A percentile compares a stretch with the other conserved stretches of the same genome.
Conservation (phyloP, 1,140 invertebrate genomes). For the Pseudomyrmex pallidus region DNA sequence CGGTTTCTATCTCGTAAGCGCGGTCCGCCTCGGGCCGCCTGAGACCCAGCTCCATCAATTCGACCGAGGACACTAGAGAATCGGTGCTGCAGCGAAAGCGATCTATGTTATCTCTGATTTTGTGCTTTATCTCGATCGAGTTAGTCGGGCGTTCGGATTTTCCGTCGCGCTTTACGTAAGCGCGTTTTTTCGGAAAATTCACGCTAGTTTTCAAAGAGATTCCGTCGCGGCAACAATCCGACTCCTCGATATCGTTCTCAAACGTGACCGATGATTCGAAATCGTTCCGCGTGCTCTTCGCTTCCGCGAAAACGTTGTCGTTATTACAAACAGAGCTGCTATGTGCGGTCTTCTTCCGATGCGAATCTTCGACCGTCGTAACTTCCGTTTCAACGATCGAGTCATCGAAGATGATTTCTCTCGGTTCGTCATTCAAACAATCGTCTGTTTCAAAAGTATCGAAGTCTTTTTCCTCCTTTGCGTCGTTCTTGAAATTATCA, state of each 20-base stretch:
- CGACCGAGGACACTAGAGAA: slow-evolving; percentile 71
- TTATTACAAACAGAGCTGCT: slow-evolving; percentile 57
- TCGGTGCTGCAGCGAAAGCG: slow-evolving; percentile 73
- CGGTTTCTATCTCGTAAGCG: slow-evolving; percentile 62
- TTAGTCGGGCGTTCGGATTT: background rate
- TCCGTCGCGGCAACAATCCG: background rate
- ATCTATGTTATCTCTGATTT: slow-evolving; percentile 67
- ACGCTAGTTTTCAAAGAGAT: slow-evolving; percentile 33
- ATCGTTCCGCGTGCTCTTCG: background rate
- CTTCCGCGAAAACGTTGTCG: slow-evolving; percentile 39
- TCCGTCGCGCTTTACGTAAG: background rate
- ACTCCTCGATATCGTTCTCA: background rate
- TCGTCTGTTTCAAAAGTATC: background rate
- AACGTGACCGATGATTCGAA: background rate
- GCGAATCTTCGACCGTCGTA: background rate
- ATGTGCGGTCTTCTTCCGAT: slow-evolving; percentile 36
- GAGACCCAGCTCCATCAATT: slow-evolving; percentile 37
- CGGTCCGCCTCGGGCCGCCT: slow-evolving; percentile 11
- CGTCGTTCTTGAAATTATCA: slow-evolving; percentile 15
- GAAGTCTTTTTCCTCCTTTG: background rate
- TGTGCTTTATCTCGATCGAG: slow-evolving; percentile 6
- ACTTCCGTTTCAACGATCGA: background rate
- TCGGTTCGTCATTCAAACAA: background rate
- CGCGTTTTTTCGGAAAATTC: background rate
- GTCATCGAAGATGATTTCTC: background rate